Base-by-base conservation (phyloP, 2,797 vertebrate species). In the Discoglossus pictus region DNA sequence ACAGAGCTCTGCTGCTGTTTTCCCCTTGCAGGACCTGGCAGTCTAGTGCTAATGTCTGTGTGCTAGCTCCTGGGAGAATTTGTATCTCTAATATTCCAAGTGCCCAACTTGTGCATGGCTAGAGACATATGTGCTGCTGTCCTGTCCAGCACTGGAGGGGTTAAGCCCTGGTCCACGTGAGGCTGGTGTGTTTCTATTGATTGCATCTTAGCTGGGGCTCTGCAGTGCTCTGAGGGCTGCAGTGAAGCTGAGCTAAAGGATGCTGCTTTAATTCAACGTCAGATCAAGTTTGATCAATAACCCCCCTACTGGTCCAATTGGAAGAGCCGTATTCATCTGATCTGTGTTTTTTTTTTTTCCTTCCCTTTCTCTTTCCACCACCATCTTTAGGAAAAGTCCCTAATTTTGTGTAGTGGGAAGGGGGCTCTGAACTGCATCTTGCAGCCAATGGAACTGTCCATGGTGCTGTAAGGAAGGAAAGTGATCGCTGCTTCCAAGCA, bases 201-300 rank as follows among this genome's bases (percentile, higher is more conserved):
- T 83, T 75, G 75, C 72, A 47, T 75, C 80, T 71, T 75, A 73
- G 65, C 76, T 76, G 72, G 80, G 77, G 80, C 81, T 82, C 65
- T 79, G 80, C 78, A 76, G 84, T 80, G 73, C 52, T 64, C 43
- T 64, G 36, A 46, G 71, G 65, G 82, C 83, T 83, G 82, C 81
- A 80, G 79, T 79, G 82, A 78, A 80, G 71, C 64, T 77, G 71
- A 72, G 79, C 78, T 79, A 73, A 78, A 78, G 83, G 82, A 80
- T 75, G 82, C 76, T 80, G 82, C 82, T 89, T 85, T 75, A 81
- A 88, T 88, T 86, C 83, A 85, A 88, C 86, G 86, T 91, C 89
- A 89, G 82, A 87, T 88, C 88, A 94, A 93, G 89, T 94, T 93
- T 86, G 90, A 90, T 92, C 92, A 89, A 89, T 91, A 89, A 79